Percentiles rank a stretch among this genome's conserved stretches.
These are phyloP conservation scores for Drusus annulatus DNA, from an alignment of 1,140 invertebrate genomes.

Conservation along the genomic window DNA sequence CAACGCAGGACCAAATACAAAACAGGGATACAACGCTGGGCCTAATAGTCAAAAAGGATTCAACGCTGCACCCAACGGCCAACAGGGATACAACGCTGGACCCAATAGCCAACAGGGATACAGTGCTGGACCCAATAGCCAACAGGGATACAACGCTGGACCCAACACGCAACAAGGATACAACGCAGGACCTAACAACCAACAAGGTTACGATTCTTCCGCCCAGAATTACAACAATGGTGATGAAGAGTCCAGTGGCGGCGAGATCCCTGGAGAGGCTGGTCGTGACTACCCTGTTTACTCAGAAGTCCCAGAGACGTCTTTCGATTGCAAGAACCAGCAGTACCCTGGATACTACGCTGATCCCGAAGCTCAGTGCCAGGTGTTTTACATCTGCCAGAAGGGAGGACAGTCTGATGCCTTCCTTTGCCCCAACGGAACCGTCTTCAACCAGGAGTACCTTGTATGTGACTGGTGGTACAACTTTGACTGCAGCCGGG, in stretches of 20 bases:
- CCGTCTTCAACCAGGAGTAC: slow-evolving; percentile 73
- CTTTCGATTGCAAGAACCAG: slow-evolving; percentile 71
- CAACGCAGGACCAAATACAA: slow-evolving; percentile 51
- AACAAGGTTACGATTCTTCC: slow-evolving; percentile 35
- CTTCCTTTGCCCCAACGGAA: slow-evolving; percentile 76
- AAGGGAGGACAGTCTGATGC: slow-evolving; percentile 66
- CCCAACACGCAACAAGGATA: no score
- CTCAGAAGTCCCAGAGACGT: slow-evolving; percentile 72
- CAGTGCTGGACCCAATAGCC: no score
- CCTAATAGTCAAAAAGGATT: slow-evolving; percentile 48
- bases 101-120: no score
- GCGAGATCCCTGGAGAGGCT: slow-evolving; percentile 59
- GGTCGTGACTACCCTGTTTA: slow-evolving; percentile 76
- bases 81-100: no score
- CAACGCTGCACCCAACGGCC: no score
- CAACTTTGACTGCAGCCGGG: slow-evolving; percentile 69
- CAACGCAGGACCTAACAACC: no score
- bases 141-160: no score
- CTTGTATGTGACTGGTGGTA: slow-evolving; percentile 75
- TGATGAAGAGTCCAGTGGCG: slow-evolving; percentile 40
- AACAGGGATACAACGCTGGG: slow-evolving; percentile 23
- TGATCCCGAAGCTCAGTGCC: slow-evolving; percentile 69
- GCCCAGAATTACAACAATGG: slow-evolving; percentile 18
- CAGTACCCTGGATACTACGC: slow-evolving; percentile 71
- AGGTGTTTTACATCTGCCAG: slow-evolving; percentile 72